Conservation (phyloP, 2,797 vertebrate genomes). For the Falco columbarius region DNA sequence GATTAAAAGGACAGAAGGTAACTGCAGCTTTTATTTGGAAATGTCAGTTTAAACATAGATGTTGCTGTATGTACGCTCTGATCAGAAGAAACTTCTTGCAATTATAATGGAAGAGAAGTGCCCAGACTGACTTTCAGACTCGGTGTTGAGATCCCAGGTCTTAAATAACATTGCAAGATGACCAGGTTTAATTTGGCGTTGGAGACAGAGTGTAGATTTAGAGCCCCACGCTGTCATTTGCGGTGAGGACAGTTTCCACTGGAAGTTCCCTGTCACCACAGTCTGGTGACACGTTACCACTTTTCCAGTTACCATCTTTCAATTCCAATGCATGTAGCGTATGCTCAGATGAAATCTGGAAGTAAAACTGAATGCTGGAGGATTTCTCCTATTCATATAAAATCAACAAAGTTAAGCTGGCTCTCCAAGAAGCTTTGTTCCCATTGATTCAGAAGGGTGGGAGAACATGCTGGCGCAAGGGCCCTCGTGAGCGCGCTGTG, state of each 20-base stretch:
- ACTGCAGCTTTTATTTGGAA: neutral
- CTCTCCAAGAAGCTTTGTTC: neutral
- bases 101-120: neutral
- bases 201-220: neutral
- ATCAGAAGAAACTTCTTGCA: neutral
- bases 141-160: neutral
- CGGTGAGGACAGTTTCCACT: neutral
- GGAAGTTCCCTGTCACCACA: neutral
- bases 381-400: neutral
- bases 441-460: neutral
- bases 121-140: neutral
- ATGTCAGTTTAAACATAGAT: neutral
- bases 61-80: neutral
- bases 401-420: neutral
- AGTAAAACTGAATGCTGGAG: neutral
- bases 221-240: neutral
- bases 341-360: neutral
- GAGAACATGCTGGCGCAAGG: rapidly evolving
- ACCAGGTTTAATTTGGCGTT: neutral
- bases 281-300: neutral
- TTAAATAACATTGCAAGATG: neutral
- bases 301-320: neutral
- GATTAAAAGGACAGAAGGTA: neutral
- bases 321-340: rapidly evolving
- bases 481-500: neutral